phyloP scores from a whole-genome alignment of 2,888 invertebrate species.

The Drosophila kambysellisi region DNA sequence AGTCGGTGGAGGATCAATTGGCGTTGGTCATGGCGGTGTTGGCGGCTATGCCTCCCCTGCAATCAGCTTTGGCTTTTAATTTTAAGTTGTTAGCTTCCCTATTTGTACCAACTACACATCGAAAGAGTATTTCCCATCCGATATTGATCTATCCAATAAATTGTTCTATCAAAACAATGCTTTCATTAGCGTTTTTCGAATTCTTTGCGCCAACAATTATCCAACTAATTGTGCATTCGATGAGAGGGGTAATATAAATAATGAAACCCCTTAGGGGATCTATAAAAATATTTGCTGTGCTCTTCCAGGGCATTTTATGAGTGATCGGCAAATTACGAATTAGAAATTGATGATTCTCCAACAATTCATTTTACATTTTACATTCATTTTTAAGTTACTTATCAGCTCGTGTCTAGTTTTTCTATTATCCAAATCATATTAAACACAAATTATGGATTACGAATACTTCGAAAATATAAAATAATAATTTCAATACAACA shows the following conservation, averaged over 20 bases:
- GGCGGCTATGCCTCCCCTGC: constrained; percentile 40
- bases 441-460: not conserved
- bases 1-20: constrained; percentile 7
- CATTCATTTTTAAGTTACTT: not conserved
- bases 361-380: not conserved
- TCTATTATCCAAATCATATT: not conserved
- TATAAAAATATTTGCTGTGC: not conserved
- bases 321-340: not conserved
- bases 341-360: not conserved
- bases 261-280: not conserved
- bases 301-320: not conserved
- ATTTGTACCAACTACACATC: constrained; percentile 7
- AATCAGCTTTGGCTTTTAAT: constrained; percentile 42
- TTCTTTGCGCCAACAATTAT: not conserved
- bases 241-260: not conserved
- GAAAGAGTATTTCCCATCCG: constrained; percentile 49
- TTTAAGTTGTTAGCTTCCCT: constrained; percentile 5
- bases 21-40: constrained; percentile 35
- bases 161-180: constrained; percentile 29
- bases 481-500: not conserved
- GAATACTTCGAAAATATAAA: not conserved
- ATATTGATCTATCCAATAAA: constrained; percentile 21
- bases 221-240: constrained; percentile 6
- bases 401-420: not conserved
- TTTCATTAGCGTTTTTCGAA: constrained; percentile 11